Evolutionary conservation across 2,888 invertebrate species (phyloP), one percentile per base, ranked within the genome.

Genomic region (Hybos culiciformis): DNA sequence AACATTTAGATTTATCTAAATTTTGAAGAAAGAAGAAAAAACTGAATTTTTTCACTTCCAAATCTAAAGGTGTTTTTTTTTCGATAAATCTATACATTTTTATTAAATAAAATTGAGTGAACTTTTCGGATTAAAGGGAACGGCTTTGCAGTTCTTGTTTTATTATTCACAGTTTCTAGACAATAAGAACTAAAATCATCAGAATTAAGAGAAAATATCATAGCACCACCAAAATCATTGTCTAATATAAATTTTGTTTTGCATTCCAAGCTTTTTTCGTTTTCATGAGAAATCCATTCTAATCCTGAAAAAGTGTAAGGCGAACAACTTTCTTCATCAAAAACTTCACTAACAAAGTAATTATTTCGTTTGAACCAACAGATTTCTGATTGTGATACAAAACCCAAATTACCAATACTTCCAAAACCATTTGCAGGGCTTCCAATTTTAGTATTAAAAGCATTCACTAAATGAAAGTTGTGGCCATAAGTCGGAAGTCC

Each of bases 401-500:
- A 87, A 9, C 90, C 90, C 32, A 50, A 37, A n/a, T 52, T 56
- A 5, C 87, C 86, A 5, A 82, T 64, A 21, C 69, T 60, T 1
- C 90, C 90, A 54, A 71, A 71, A 2, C 79, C 81, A 7, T 69
- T 68, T 0, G 83, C 77, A 0, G 88, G 86, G 12, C 84, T 80
- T 39, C 75, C 74, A 5, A 86, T 66, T 5, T 69, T 73, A 44
- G 76, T 72, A 59, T 84, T 84, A 11, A 70, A 59, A 0, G 71
- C 58, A 65, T 83, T 85, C 0, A 79, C 70, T 37, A 91, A 67
- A 32, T 69, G 74, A 56, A 77, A 88, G 4, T 80, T 75, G 58
- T 88, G 87, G 1, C 87, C 91, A 59, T 88, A 93, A 1, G 86
- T 84, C 5, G 93, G 91, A 54, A 92, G 71, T 0, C 92, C 92